Evolutionary conservation across 2,113 vertebrate genomes (phyloP).

Genomic region (Aythya baeri): DNA sequence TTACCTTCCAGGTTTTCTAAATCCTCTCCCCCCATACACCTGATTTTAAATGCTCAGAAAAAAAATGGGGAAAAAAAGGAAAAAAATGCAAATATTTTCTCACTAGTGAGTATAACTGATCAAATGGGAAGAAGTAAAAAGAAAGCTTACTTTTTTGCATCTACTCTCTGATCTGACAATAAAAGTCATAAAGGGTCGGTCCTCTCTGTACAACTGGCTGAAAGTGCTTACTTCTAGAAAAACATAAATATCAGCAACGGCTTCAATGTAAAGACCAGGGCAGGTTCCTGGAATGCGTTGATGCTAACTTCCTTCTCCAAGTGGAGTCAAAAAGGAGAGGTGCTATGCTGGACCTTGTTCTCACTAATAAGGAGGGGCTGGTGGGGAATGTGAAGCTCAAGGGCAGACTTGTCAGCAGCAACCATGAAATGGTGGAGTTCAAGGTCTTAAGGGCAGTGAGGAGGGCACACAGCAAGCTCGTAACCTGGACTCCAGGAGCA

Average conservation of each 20-base stretch:
- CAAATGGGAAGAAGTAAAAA: too few species aligned
- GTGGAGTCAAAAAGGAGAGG: too few species aligned
- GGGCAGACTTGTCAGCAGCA: too few species aligned
- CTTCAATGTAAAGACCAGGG: background rate
- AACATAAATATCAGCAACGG: background rate
- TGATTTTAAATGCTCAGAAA: background rate
- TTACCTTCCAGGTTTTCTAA: background rate
- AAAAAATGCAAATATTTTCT: background rate
- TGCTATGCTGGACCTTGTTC: too few species aligned
- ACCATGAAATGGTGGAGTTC: too few species aligned
- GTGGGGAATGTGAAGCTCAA: too few species aligned
- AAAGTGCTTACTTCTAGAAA: background rate
- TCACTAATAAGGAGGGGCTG: too few species aligned
- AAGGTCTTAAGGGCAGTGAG: too few species aligned
- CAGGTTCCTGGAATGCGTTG: too few species aligned
- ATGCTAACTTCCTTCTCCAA: too few species aligned
- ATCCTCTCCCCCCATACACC: background rate
- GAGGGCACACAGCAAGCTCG: too few species aligned
- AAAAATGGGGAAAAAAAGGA: background rate
- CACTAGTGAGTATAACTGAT: background rate
- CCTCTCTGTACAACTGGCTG: background rate
- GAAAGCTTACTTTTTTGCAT: background rate
- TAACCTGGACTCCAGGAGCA: too few species aligned
- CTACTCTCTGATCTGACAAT: background rate
- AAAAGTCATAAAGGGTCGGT: background rate